A percentile compares a stretch with the other conserved stretches of the same genome.
Evolutionary conservation across 2,888 invertebrate genomes (phyloP).

Genomic region (Dynastes grantii): DNA sequence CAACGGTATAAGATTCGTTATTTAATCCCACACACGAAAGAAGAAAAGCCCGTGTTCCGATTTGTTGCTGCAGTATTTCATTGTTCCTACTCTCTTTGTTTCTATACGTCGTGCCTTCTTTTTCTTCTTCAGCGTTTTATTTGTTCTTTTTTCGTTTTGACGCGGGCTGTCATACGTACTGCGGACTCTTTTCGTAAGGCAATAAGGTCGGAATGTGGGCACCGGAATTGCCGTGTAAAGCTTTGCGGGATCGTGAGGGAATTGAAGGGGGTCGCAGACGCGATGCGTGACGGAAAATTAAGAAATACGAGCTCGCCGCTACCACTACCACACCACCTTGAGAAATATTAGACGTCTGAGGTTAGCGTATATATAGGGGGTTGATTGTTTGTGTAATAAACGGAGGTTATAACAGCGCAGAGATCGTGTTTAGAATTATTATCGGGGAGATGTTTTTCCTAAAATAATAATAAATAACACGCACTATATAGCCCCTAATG

Average conservation of each 20-base stretch:
- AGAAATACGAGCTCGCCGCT: conserved; percentile 32
- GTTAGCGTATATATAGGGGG: conserved; percentile 18
- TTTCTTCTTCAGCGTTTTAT: conserved; percentile 1
- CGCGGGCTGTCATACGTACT: conserved; percentile 29
- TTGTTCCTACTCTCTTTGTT: conserved; percentile 13
- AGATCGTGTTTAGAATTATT: conserved; percentile 26
- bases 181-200: neutral
- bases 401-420: neutral
- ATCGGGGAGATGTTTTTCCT: conserved; percentile 1
- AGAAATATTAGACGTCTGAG: conserved; percentile 26
- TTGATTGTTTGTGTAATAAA: conserved; percentile 32
- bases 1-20: conserved; percentile 17
- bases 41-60: conserved; percentile 31
- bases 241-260: neutral
- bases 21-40: conserved; percentile 34
- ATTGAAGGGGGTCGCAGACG: conserved; percentile 10
- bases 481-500: neutral
- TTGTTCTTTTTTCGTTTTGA: conserved; percentile 27
- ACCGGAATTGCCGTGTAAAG: conserved; percentile 27
- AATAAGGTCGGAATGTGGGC: conserved; percentile 38
- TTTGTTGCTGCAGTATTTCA: conserved; percentile 6
- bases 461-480: neutral
- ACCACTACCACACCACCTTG: neutral
- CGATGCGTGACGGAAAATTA: conserved; percentile 33
- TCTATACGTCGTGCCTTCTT: neutral